phyloP scores from a whole-genome alignment of 2,113 vertebrate species.

The Esox niger region DNA sequence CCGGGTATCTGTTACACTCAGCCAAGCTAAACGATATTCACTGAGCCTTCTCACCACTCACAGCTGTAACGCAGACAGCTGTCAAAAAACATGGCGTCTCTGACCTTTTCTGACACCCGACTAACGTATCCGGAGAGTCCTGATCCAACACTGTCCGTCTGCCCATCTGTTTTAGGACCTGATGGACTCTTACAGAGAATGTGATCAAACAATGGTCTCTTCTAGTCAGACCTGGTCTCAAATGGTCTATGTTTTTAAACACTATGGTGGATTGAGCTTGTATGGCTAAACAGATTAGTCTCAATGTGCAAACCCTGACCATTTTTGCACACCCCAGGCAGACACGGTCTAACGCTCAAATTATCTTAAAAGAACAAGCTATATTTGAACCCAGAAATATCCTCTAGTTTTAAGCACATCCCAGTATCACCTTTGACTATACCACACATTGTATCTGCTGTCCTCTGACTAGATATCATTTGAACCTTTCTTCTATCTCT shows the following conservation, averaged over 20 bases:
- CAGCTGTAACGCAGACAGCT: not conserved
- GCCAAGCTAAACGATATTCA: too few relatives aligned
- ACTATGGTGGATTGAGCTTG: too few relatives aligned
- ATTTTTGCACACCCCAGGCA: too few relatives aligned
- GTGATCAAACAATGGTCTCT: too few relatives aligned
- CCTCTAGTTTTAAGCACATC: not conserved
- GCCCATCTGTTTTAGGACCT: not conserved
- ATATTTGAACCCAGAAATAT: too few relatives aligned
- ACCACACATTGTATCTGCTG: not conserved
- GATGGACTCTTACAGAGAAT: too few relatives aligned
- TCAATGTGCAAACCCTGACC: too few relatives aligned
- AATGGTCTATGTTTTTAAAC: too few relatives aligned
- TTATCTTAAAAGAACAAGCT: too few relatives aligned
- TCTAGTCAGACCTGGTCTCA: too few relatives aligned
- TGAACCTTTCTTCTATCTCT: not conserved
- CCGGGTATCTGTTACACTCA: not conserved
- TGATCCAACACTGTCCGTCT: not conserved
- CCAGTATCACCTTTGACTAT: not conserved
- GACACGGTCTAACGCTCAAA: too few relatives aligned
- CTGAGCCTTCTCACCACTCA: not conserved
- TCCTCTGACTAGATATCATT: not conserved
- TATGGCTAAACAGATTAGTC: too few relatives aligned
- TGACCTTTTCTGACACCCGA: not conserved
- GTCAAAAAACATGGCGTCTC: not conserved
- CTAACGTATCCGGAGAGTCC: not conserved